Conservation (phyloP, 2,888 invertebrate genomes). For the Tethea ocularis region DNA sequence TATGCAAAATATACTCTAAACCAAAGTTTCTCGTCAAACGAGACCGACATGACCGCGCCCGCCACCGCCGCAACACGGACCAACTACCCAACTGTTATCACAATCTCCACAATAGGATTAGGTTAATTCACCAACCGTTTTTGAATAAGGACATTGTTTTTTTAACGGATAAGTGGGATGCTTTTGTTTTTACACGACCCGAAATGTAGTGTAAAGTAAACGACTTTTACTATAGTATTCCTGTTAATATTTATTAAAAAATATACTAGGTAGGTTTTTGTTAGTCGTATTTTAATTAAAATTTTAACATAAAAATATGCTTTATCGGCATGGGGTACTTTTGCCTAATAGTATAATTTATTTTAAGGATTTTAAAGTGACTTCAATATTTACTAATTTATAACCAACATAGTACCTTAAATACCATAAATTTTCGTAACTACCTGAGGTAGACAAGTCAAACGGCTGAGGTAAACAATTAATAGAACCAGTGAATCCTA, state of each 20-base stretch:
- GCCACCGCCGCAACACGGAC: slow-evolving; percentile 18
- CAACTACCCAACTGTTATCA: slow-evolving; percentile 31
- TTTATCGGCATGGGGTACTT: no score
- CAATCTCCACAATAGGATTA: slow-evolving; percentile 41
- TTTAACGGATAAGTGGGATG: slow-evolving; percentile 20
- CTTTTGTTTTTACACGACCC: slow-evolving; percentile 18
- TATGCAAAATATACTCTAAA: background rate
- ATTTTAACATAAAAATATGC: no score
- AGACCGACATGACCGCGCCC: slow-evolving; percentile 1
- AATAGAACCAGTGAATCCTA: background rate
- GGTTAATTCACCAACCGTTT: slow-evolving; percentile 30
- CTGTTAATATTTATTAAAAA: background rate
- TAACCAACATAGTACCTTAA: no score
- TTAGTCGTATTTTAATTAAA: background rate
- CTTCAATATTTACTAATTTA: no score
- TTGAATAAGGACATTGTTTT: slow-evolving; percentile 27
- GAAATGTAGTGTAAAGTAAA: background rate
- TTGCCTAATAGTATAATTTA: no score
- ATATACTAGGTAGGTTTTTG: background rate
- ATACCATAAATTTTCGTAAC: no score
- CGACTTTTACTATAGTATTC: background rate
- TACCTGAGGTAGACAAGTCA: no score
- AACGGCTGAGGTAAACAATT: background rate
- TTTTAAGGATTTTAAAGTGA: no score
- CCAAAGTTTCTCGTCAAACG: slow-evolving; percentile 9